A percentile compares a stretch with the other conserved stretches of the same genome.
Conservation (phyloP, 2,113 vertebrate species). For the Salvator merianae region DNA sequence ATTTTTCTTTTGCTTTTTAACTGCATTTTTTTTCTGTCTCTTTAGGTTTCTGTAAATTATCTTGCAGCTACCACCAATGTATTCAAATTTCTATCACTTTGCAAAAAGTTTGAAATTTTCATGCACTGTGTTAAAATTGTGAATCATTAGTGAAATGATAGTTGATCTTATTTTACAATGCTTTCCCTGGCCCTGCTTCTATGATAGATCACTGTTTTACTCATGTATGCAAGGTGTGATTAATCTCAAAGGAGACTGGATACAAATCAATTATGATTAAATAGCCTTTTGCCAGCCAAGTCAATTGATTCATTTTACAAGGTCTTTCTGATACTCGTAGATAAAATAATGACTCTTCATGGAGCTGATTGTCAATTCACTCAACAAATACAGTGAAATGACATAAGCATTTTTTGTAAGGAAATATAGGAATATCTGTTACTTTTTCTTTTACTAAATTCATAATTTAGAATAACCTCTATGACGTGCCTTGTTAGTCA, state of each 20-base stretch:
- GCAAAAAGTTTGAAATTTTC: not conserved
- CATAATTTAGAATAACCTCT: not conserved
- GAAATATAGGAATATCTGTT: not conserved
- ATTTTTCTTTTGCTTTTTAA: not conserved
- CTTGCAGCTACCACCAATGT: not conserved
- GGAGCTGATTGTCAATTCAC: not conserved
- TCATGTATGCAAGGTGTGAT: not conserved
- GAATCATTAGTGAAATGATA: not conserved
- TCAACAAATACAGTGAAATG: not conserved
- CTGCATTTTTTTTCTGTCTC: not conserved
- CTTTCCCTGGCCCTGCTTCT: not conserved
- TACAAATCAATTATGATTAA: constrained; percentile 12
- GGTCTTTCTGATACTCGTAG: not conserved
- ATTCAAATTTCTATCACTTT: not conserved
- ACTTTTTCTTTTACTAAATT: not conserved
- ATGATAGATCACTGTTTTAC: not conserved
- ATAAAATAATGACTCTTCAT: not conserved
- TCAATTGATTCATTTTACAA: not conserved
- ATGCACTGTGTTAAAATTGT: not conserved
- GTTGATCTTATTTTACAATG: not conserved
- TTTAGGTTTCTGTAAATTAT: not conserved
- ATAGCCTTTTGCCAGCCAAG: not conserved
- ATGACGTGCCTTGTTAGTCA: not conserved
- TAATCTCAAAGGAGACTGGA: not conserved
- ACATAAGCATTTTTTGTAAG: not conserved